Base-by-base conservation (phyloP, 2,797 vertebrate genomes). In the Gouania willdenowi region DNA sequence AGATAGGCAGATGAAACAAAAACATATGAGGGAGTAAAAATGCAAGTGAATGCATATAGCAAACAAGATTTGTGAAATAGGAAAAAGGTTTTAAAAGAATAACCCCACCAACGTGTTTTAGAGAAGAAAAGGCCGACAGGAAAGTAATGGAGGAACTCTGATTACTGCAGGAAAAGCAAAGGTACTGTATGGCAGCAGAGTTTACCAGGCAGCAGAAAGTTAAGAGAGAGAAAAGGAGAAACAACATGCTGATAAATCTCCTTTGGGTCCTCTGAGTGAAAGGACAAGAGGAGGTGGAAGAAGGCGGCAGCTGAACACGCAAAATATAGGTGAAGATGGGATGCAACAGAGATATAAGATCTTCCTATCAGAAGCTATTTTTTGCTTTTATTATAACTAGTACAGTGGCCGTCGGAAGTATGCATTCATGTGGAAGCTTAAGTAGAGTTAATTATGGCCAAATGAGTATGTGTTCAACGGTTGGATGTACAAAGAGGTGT, bases 301-400 rank as follows among this genome's bases (percentile, higher is more conserved):
- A 14, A 22, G n/a, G 20, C 54, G 37, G 41, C n/a, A 42, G 57
- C 33, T 40, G 42, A 58, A 46, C 25, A 47, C 59, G 49, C 53
- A 41, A 69, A 65, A 65, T 54, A 66, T 65, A 66, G 60, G 57
- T 52, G 53, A 65, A 43, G 58, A 63, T 62, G 65, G 68, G 63
- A 73, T 66, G 33, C 60, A 59, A 62, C 57, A 51, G 54, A 64
- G 70, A 75, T 71, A 75, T 51, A 61, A 49, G 61, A 6, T n/a
- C n/a, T n/a, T n/a, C n/a, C n/a, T n/a, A n/a, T n/a, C n/a, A n/a
- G n/a, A n/a, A n/a, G n/a, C n/a, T n/a, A n/a, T n/a, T n/a, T n/a
- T n/a, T n/a, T n/a, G n/a, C n/a, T n/a, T n/a, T n/a, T n/a, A n/a
- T n/a, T n/a, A n/a, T n/a, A n/a, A n/a, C n/a, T n/a, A n/a, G n/a